Evolutionary conservation across 1,140 invertebrate genomes (phyloP), one percentile per base, ranked within the genome.

Genomic region (Stegodyphus dumicola): DNA sequence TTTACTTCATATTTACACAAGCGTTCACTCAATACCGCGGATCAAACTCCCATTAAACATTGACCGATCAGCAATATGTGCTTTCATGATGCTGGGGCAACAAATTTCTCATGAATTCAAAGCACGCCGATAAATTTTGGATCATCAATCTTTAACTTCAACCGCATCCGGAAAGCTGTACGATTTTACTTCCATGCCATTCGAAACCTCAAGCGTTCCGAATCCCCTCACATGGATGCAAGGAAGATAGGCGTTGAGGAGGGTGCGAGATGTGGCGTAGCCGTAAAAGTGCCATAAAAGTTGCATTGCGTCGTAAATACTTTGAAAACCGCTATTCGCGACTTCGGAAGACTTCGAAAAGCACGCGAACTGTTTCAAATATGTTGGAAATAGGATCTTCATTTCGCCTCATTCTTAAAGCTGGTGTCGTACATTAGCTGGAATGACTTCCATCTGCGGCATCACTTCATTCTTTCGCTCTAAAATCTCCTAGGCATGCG

Each of bases 221-320:
- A 33, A 33, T 15, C 10, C 18, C n/a, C 65, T 66, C 7, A 66
- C 15, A 1, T n/a, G n/a, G 7, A 66, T 66, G 65, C 65, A 17
- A 17, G 65, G 65, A 13, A n/a, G n/a, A 33, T 33, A 33, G 33
- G 33, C 33, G 33, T 33, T 33, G 33, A 33, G 33, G 33, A 33
- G 33, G 33, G 33, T 33, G 33, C 33, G 33, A 33, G 33, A 33
- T 33, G 33, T 33, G 33, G 33, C 3, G 10, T n/a, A 18, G 51
- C 18, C 77, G 17, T 79, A 79, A 79, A 79, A 77, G 77, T 70
- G 66, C 18, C 77, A 79, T 69, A 79, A 79, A 79, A 79, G 33
- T 79, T 64, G 51, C 56, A 65, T 15, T 54, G 60, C 48, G 51
- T 77, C 75, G 75, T 77, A 77, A 77, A 77, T 77, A 64, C 75